phyloP scores from a whole-genome alignment of 64 coral and sea anemone species.

The Montipora sp. region DNA sequence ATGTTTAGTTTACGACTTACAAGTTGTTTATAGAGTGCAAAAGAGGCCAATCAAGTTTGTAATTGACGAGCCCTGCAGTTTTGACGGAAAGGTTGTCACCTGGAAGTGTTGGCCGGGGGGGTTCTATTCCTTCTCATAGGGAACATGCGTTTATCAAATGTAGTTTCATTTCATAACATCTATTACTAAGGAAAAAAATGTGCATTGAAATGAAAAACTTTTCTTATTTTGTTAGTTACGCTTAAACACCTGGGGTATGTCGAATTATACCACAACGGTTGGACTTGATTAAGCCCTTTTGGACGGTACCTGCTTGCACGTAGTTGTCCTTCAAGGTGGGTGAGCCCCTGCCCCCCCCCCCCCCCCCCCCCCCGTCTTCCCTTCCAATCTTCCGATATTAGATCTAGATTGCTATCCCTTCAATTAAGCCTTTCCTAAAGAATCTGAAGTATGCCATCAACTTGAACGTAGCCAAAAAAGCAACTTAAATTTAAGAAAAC shows the following conservation, averaged over 20 bases:
- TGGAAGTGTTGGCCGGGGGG: neutral
- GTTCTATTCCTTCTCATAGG: too few species aligned
- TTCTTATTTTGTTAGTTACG: neutral
- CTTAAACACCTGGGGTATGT: neutral
- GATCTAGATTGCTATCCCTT: neutral
- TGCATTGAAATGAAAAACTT: neutral
- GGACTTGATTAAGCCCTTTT: neutral
- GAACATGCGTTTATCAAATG: too few species aligned
- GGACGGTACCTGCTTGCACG: neutral
- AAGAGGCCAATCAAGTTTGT: neutral
- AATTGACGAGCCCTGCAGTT: neutral
- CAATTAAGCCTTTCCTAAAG: neutral
- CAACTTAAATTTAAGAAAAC: neutral
- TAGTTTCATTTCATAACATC: too few species aligned
- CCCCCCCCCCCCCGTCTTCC: too few species aligned
- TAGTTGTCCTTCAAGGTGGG: neutral
- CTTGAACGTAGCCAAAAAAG: neutral
- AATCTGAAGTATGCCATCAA: neutral
- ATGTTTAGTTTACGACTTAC: constrained; percentile 45
- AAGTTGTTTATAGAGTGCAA: constrained; percentile 6
- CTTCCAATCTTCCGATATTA: neutral
- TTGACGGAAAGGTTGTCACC: neutral
- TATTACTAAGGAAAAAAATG: neutral
- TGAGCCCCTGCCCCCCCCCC: too few species aligned
- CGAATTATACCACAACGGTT: neutral